Evolutionary conservation across 2,888 invertebrate species (phyloP), one percentile per base, ranked within the genome.

Genomic region (Allophyes oxyacanthae): DNA sequence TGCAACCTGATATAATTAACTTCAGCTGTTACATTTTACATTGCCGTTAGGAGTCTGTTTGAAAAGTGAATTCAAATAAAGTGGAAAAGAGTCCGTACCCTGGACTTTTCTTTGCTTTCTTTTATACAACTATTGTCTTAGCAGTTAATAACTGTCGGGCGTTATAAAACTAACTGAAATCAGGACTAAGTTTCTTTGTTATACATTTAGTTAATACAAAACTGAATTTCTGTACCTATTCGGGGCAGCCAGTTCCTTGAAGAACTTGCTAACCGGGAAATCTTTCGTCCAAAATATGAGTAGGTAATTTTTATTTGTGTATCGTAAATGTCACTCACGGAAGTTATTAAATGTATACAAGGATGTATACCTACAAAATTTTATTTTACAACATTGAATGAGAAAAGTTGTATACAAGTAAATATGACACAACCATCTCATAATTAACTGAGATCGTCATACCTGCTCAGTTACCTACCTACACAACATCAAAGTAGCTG

Each of bases 61-160:
- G 15, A 56, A 60, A 64, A 64, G 42, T 67, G 32, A 66, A 70
- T 74, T 63, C 55, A 69, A 71, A 65, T 65, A 60, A 73, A 73
- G 14, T 34, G 46, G 57, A 51, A 33, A 15, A 57, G 26, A 57
- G 4, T 20, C 2, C 20, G 45, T 44, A 37, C 11, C 4, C 42
- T 30, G 11, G 49, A 20, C 8, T 51, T 57, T 43, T 48, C 33
- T 41, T 45, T 36, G 26, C 15, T 57, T 57, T 30, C n/a, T 41
- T 33, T 42, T 44, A n/a, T 42, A 42, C 9, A 45, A 61, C 36
- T 33, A 46, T 46, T 61, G 26, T 60, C 38, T 52, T 48, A 60
- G 28, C 38, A 44, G 40, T 64, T 64, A 67, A 53, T 60, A 64
- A 60, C 25, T 66, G 52, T 60, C 61, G 32, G 34, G 37, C 20